Evolutionary conservation across 1,140 invertebrate species (phyloP), one percentile per base, ranked within the genome.

Genomic region (Bombus superbus): DNA sequence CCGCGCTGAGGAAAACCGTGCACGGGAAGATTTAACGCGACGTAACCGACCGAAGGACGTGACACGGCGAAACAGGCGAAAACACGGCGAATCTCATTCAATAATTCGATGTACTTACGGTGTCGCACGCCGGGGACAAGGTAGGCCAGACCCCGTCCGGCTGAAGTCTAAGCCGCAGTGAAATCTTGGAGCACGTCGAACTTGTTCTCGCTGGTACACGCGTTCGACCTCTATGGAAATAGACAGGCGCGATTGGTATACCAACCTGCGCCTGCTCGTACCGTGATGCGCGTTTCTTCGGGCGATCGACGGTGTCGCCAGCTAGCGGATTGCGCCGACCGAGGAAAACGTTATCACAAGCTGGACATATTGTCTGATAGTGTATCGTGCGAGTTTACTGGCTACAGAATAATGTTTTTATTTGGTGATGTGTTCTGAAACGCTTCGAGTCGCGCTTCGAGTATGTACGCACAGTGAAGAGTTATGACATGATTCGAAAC

Each of bases 81-180:
- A 47, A 77, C 62, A 10, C 18, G 57, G 38, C n/a, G 8, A 79
- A 73, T 28, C 88, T 89, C 77, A 88, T 86, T 88, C 82, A 89
- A 35, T 35, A 85, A 78, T 78, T 78, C 59, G 28, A n/a, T 69
- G 82, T 92, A 92, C 91, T 92, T 91, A 92, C 92, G 81, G 69
- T 85, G 81, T 87, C 77, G 64, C n/a, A 85, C 62, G 66, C 74
- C 90, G 73, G 75, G 75, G 81, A 90, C 84, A 83, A 84, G 74
- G 10, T 81, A 79, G 84, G 64, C 91, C 68, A 89, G 87, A 92
- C 90, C 89, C 86, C 88, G 91, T 92, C 90, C 90, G 91, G 86
- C 90, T 90, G 86, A 91, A 92, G 92, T 88, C 91, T 89, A 91
- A 92, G 89, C 90, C 91, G 83, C 88, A 92, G 90, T 92, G 88